phyloP scores from a whole-genome alignment of 2,113 vertebrate species.

The Falco punctatus region DNA sequence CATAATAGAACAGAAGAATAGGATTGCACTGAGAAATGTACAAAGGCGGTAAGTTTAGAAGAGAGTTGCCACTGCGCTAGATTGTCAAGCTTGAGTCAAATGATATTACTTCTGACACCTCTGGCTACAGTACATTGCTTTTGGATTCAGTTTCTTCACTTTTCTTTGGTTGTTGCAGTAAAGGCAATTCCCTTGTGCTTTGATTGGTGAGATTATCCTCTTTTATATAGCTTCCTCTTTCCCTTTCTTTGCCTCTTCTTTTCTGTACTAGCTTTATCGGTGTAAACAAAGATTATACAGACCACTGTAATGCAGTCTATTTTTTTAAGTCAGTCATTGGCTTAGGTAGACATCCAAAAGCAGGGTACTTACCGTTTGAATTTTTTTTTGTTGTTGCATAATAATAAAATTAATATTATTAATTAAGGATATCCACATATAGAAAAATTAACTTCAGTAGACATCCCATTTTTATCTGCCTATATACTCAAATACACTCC shows the following conservation, averaged over 20 bases:
- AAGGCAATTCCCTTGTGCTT: slow-evolving; percentile 23
- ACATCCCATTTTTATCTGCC: neutral
- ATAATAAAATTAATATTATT: neutral
- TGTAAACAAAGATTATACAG: neutral
- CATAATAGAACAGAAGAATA: slow-evolving; percentile 42
- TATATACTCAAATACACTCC: neutral
- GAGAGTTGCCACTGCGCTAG: neutral
- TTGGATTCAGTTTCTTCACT: slow-evolving; percentile 28
- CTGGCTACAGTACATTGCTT: neutral
- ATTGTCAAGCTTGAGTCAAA: slow-evolving; percentile 12
- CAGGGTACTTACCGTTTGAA: neutral
- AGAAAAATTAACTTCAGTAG: neutral
- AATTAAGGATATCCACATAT: neutral
- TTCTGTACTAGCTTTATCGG: neutral
- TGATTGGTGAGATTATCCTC: neutral
- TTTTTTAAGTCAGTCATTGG: neutral
- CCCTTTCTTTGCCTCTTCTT: neutral
- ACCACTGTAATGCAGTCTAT: neutral
- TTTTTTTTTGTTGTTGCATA: neutral
- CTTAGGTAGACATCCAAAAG: neutral
- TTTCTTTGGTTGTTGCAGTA: slow-evolving; percentile 1
- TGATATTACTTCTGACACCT: neutral
- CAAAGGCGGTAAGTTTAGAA: slow-evolving; percentile 46
- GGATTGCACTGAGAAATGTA: slow-evolving; percentile 26
- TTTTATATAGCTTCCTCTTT: neutral